A percentile compares a stretch with the other conserved stretches of the same genome.
Conservation (phyloP, 2,888 invertebrate species). For the Tethea ocularis region DNA sequence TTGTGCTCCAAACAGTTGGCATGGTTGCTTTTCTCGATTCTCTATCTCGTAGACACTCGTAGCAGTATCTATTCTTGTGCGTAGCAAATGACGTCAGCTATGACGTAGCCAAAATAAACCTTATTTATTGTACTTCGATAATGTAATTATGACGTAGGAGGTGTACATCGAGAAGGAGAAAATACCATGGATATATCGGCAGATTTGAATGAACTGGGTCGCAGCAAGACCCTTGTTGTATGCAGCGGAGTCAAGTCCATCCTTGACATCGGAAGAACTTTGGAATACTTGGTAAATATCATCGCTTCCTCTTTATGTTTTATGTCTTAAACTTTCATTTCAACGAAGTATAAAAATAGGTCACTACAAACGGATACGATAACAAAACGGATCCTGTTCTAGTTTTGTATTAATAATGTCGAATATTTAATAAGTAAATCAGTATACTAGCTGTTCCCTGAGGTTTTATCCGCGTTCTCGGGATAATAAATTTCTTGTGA, state of each 20-base stretch:
- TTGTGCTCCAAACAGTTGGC: not conserved
- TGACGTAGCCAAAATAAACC: not conserved
- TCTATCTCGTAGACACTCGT: not conserved
- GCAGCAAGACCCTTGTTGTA: constrained; percentile 94
- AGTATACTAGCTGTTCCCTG: not conserved
- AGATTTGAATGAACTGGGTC: constrained; percentile 95
- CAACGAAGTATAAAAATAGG: not conserved
- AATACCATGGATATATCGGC: constrained; percentile 96
- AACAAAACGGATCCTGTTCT: not conserved
- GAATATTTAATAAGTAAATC: constrained; percentile 2
- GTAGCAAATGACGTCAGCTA: constrained; percentile 1
- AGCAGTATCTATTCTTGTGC: not conserved
- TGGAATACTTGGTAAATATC: constrained; percentile 92
- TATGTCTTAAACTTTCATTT: constrained; percentile 14
- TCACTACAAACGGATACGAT: not conserved
- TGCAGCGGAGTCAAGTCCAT: constrained; percentile 99
- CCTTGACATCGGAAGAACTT: constrained; percentile 95
- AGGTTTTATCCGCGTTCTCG: too few species aligned
- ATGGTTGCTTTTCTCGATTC: not conserved
- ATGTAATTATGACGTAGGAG: constrained; percentile 85
- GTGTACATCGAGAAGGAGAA: constrained; percentile 96
- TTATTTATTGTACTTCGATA: not conserved
- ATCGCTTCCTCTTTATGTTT: constrained; percentile 9
- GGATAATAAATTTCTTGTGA: too few species aligned
- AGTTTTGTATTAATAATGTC: not conserved